phyloP scores from a whole-genome alignment of 2,888 invertebrate species.

The Kuschelorhynchus macadamiae region DNA sequence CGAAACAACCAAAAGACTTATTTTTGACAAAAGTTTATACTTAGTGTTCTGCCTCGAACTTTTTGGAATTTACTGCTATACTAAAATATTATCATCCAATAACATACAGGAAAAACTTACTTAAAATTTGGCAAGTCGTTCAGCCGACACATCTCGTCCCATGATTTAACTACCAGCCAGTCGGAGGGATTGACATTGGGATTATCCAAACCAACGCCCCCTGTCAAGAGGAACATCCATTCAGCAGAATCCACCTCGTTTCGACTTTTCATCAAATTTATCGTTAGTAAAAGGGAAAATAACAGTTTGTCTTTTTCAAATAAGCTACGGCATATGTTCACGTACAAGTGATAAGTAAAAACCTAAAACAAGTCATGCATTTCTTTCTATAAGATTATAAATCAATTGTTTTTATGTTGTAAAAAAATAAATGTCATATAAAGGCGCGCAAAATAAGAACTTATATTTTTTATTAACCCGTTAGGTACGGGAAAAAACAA shows the following conservation, averaged over 20 bases:
- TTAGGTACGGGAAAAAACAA: too few species aligned
- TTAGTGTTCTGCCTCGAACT: too few species aligned
- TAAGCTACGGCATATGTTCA: constrained; percentile 92
- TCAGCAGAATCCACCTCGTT: constrained; percentile 75
- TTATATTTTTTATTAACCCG: too few species aligned
- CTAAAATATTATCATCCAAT: too few species aligned
- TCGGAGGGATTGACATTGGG: constrained; percentile 77
- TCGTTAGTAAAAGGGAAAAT: constrained; percentile 83
- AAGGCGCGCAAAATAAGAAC: too few species aligned
- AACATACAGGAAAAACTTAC: constrained; percentile 56
- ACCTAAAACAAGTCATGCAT: constrained; percentile 69
- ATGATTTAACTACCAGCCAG: constrained; percentile 81
- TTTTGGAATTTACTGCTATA: too few species aligned
- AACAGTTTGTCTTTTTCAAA: constrained; percentile 96
- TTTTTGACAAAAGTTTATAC: too few species aligned
- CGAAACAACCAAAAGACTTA: too few species aligned
- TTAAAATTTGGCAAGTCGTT: constrained; percentile 70
- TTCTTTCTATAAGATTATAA: too few species aligned
- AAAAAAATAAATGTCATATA: too few species aligned
- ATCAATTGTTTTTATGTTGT: too few species aligned
- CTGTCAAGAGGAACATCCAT: constrained; percentile 91
- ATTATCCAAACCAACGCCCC: constrained; percentile 86
- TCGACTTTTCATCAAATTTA: constrained; percentile 78
- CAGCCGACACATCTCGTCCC: constrained; percentile 84
- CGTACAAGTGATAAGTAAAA: constrained; percentile 91